These are phyloP conservation scores for Leptobrachium leishanense DNA, from an alignment of 2,113 vertebrate species.

Conservation along the genomic window DNA sequence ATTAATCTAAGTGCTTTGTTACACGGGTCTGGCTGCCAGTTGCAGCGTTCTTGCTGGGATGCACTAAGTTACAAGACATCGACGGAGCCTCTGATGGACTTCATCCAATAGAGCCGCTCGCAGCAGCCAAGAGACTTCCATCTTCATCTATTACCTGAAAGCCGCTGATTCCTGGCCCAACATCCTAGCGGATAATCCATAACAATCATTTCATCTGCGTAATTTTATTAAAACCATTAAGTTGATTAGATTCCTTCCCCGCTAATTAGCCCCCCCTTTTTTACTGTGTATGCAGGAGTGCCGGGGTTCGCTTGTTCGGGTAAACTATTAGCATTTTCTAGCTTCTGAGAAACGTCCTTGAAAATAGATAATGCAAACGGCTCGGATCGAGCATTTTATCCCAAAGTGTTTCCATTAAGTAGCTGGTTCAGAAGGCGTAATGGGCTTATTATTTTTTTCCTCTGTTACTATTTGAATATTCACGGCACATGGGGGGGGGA, in stretches of 20 bases:
- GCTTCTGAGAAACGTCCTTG: conserved; percentile 20
- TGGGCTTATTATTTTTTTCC: background rate
- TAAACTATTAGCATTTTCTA: background rate
- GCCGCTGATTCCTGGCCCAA: conserved; percentile 33
- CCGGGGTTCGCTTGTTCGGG: background rate
- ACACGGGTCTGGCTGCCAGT: conserved; percentile 4
- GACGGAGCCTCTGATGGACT: conserved; percentile 15
- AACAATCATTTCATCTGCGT: conserved; percentile 44
- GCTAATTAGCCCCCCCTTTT: conserved; percentile 27
- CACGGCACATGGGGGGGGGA: background rate
- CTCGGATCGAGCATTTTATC: background rate
- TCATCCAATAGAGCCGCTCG: conserved; percentile 9
- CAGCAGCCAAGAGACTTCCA: conserved; percentile 23
- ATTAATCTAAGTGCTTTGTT: conserved; percentile 44
- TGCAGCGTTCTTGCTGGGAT: conserved; percentile 9
- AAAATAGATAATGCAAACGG: conserved; percentile 29
- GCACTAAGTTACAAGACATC: conserved; percentile 1
- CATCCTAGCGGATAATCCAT: conserved; percentile 38
- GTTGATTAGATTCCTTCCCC: conserved; percentile 40
- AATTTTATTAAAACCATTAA: conserved; percentile 46
- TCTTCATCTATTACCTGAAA: conserved; percentile 28
- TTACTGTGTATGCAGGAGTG: conserved; percentile 8
- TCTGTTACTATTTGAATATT: background rate
- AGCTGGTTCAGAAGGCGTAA: conserved; percentile 9
- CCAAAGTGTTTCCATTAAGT: conserved; percentile 9